phyloP scores from a whole-genome alignment of 2,797 vertebrate genomes.

The Gambelia wislizenii region DNA sequence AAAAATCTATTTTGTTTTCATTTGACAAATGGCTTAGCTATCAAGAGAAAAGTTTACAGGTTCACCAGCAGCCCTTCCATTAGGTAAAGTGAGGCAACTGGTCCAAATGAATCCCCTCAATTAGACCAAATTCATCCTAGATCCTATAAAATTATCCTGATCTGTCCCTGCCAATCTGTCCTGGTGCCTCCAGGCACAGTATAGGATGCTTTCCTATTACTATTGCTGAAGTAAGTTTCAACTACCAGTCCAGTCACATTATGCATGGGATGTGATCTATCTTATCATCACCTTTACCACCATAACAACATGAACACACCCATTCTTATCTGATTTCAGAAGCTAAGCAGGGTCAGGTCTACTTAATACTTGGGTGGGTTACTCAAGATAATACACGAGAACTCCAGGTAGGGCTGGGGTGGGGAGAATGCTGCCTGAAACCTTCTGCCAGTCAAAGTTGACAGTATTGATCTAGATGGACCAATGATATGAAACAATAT shows the following conservation, averaged over 20 bases:
- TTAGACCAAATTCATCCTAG: neutral
- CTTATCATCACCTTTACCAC: no score
- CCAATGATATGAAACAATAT: no score
- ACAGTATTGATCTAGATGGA: no score
- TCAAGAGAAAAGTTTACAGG: neutral
- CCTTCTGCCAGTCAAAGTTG: no score
- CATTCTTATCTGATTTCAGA: no score
- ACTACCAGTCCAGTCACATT: neutral
- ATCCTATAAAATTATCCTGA: neutral
- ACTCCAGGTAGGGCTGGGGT: no score
- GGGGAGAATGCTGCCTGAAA: no score
- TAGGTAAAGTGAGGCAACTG: neutral
- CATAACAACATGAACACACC: no score
- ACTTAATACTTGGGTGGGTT: no score
- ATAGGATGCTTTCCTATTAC: neutral
- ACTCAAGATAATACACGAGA: no score
- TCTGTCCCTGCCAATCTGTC: neutral
- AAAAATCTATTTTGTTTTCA: slow-evolving; percentile 1
- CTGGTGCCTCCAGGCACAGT: neutral
- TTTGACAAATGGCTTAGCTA: neutral
- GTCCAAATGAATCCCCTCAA: neutral
- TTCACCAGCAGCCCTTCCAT: neutral
- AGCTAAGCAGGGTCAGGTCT: no score
- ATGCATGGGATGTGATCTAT: no score
- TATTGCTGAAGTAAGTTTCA: neutral